These are phyloP conservation scores for Akabosia matsudoensis DNA, from an alignment of 1,140 invertebrate genomes.

Conservation along the genomic window DNA sequence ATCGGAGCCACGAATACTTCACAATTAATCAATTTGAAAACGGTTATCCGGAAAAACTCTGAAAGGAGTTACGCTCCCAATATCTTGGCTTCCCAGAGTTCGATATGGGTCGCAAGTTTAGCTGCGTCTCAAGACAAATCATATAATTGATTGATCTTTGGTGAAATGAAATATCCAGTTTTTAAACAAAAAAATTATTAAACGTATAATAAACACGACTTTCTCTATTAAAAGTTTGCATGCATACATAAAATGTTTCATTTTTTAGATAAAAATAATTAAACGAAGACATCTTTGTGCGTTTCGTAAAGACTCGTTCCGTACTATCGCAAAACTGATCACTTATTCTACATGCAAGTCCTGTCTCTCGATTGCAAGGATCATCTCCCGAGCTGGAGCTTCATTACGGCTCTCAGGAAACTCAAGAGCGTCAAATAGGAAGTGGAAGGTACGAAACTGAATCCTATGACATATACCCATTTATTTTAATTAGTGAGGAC, in stretches of 20 bases:
- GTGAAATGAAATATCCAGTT: no score
- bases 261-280: neutral
- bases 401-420: neutral
- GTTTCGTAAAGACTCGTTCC: neutral
- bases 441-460: neutral
- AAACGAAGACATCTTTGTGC: neutral
- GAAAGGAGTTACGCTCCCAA: neutral
- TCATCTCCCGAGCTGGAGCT: neutral
- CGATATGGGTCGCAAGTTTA: neutral
- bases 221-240: neutral
- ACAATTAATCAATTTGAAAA: neutral
- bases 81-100: neutral
- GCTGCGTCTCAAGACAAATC: no score
- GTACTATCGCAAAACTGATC: neutral
- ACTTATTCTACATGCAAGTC: neutral
- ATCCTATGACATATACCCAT: neutral
- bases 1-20: no score
- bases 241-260: no score
- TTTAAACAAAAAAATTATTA: no score
- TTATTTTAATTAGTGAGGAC: neutral
- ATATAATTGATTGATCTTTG: no score
- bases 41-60: neutral
- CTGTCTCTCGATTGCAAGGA: neutral
- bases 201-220: neutral
- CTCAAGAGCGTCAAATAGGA: neutral